Evolutionary conservation across 2,888 invertebrate genomes (phyloP).

Genomic region (Netelia inedita): DNA sequence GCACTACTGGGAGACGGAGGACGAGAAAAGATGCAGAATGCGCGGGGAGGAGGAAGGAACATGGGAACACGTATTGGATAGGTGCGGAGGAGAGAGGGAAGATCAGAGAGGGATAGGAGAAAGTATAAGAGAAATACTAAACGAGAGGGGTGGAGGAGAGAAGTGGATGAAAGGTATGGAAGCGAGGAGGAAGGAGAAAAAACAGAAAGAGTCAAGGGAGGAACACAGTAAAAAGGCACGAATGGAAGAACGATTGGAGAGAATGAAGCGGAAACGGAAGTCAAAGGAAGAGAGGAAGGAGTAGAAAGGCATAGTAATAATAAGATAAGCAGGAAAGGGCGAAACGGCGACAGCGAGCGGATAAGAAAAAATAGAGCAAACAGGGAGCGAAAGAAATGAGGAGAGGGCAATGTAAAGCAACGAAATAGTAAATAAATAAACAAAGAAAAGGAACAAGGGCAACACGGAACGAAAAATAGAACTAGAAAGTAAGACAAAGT

Average conservation of each 20-base stretch:
- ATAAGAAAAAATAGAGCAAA: not conserved
- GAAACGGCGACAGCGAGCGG: not conserved
- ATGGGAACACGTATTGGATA: not conserved
- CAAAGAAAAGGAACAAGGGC: not conserved
- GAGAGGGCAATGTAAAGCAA: not conserved
- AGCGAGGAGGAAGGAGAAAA: not conserved
- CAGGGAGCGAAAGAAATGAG: not conserved
- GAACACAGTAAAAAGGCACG: too few species aligned
- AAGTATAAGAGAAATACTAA: not conserved
- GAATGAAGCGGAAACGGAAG: not conserved
- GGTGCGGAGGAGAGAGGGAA: not conserved
- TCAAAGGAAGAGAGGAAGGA: not conserved
- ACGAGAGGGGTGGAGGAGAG: not conserved
- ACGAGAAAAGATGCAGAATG: not conserved
- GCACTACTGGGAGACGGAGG: not conserved
- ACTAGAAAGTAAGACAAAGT: too few species aligned
- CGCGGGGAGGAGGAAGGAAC: not conserved
- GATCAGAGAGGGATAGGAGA: not conserved
- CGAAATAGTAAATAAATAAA: not conserved
- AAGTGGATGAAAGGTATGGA: constrained; percentile 5
- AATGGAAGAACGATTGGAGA: not conserved
- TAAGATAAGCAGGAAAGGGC: not conserved
- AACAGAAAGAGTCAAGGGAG: not conserved
- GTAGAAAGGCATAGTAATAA: too few species aligned
- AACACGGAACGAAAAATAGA: not conserved